phyloP scores from a whole-genome alignment of 2,888 invertebrate genomes.

The Andrena marginata region DNA sequence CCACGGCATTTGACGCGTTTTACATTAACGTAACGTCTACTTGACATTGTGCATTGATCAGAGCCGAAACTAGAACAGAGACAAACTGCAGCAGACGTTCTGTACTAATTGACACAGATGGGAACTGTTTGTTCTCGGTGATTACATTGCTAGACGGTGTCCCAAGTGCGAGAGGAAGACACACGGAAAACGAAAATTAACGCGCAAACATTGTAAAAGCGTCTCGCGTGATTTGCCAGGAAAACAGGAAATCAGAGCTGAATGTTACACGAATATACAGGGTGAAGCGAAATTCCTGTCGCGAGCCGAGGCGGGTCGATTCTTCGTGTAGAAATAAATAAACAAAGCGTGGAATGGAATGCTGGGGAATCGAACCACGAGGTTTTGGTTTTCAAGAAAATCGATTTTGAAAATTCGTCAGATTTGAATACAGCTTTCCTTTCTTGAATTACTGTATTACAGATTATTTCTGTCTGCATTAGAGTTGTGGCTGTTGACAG shows the following conservation, averaged over 20 bases:
- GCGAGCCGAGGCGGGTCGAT: neutral
- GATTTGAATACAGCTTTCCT: no score
- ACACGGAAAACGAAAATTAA: conserved; percentile 15
- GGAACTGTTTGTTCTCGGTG: conserved; percentile 25
- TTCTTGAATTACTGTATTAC: no score
- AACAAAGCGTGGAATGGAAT: no score
- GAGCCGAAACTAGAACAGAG: conserved; percentile 15
- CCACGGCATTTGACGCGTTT: neutral
- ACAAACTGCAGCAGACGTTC: conserved; percentile 16
- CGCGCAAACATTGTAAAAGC: conserved; percentile 14
- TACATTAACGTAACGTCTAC: neutral
- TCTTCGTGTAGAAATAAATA: neutral
- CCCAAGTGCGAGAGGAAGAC: neutral
- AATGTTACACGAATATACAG: neutral
- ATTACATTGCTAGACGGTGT: conserved; percentile 25
- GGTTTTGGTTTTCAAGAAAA: no score
- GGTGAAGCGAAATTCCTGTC: no score
- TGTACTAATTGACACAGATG: conserved; percentile 28
- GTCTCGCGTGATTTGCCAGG: neutral
- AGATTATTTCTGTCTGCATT: no score
- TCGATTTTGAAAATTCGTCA: no score
- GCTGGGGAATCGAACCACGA: no score
- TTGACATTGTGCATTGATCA: conserved; percentile 15
- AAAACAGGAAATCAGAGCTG: neutral
- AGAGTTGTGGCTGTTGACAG: no score